Evolutionary conservation across 2,113 vertebrate species (phyloP).

Genomic region (Marmota flaviventris): DNA sequence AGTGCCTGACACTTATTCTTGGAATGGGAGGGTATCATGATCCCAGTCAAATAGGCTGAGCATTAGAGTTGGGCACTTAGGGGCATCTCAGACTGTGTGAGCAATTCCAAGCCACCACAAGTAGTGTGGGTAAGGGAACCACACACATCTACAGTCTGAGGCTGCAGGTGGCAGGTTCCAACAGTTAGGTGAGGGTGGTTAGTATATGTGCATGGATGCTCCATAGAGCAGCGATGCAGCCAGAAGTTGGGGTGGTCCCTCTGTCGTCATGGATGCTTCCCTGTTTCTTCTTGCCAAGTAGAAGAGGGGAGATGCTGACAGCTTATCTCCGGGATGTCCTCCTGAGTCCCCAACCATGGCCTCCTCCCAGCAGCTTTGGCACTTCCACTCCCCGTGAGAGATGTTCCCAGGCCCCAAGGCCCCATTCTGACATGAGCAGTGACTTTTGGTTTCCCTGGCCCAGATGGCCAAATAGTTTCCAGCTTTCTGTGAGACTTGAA

Average conservation of each 20-base stretch:
- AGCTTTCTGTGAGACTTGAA: slow-evolving; percentile 67
- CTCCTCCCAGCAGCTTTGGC: slow-evolving; percentile 50
- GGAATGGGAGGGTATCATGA: background rate
- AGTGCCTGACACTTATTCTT: background rate
- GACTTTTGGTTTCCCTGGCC: slow-evolving; percentile 37
- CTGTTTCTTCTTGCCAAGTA: slow-evolving; percentile 37
- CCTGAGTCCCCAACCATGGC: background rate
- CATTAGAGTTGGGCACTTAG: background rate
- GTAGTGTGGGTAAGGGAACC: background rate
- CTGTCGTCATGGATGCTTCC: background rate
- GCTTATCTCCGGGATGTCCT: slow-evolving; percentile 26
- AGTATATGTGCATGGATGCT: background rate
- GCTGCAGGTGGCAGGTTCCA: background rate
- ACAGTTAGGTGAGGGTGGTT: background rate
- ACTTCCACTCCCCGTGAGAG: slow-evolving; percentile 14
- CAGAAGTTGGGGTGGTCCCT: slow-evolving; percentile 44
- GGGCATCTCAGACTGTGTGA: background rate
- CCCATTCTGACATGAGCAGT: background rate
- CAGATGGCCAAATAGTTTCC: slow-evolving; percentile 55
- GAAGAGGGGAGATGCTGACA: slow-evolving; percentile 56
- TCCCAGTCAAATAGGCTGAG: background rate
- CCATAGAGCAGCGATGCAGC: background rate
- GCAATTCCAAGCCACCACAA: background rate
- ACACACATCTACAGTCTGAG: background rate
- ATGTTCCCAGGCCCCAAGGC: slow-evolving; percentile 65